These are phyloP conservation scores for Eurosta solidaginis DNA, from an alignment of 1,140 invertebrate species.

Conservation along the genomic window DNA sequence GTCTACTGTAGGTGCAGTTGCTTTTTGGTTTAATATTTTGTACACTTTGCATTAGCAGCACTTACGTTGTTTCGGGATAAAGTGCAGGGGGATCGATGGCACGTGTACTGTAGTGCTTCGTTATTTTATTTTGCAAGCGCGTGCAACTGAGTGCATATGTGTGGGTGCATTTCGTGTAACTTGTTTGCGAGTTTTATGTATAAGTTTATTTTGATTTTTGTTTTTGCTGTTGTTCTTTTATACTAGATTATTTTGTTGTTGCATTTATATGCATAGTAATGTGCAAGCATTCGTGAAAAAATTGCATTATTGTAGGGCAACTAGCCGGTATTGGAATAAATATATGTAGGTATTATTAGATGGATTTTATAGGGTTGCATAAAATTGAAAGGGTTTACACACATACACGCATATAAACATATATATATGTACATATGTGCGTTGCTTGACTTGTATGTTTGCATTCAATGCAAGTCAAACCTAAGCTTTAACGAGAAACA, in stretches of 20 bases:
- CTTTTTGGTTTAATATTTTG: neutral
- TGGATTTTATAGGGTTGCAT: neutral
- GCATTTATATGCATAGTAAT: neutral
- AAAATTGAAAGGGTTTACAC: too few relatives aligned
- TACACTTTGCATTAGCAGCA: neutral
- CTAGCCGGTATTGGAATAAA: neutral
- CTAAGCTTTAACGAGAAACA: neutral
- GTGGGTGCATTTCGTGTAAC: neutral
- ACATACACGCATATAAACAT: neutral
- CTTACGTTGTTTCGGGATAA: neutral
- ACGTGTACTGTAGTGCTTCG: neutral
- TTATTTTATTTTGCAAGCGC: conserved; percentile 10
- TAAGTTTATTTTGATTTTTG: neutral
- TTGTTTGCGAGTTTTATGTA: neutral
- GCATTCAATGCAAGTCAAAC: neutral
- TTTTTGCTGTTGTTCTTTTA: neutral
- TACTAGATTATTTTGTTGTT: neutral
- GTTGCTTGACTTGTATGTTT: too few relatives aligned
- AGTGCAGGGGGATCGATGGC: conserved; percentile 5
- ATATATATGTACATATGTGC: neutral
- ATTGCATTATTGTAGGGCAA: neutral
- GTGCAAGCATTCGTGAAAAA: neutral
- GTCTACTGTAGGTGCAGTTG: neutral
- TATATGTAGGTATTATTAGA: neutral
- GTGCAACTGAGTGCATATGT: neutral